Evolutionary conservation across 1,140 invertebrate species (phyloP), one percentile per base, ranked within the genome.

Genomic region (Phocides pigmalion): DNA sequence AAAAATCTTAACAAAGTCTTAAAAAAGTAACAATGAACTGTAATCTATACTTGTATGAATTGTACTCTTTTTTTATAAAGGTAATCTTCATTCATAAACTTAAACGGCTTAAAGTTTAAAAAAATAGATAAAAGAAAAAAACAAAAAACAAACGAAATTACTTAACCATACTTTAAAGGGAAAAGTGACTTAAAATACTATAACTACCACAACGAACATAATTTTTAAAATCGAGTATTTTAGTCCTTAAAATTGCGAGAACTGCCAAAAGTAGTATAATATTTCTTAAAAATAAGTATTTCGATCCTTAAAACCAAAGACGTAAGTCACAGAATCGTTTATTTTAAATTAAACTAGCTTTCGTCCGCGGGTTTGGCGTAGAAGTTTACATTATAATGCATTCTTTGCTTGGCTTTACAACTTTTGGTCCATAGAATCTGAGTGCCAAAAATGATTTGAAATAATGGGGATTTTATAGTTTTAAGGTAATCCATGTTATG

Each of bases 221-320:
- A n/a, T n/a, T n/a, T n/a, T n/a, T n/a, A n/a, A n/a, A n/a, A n/a
- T n/a, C n/a, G n/a, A n/a, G n/a, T n/a, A n/a, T n/a, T n/a, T n/a
- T n/a, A n/a, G n/a, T n/a, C n/a, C n/a, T n/a, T n/a, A 63, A 76
- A 82, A 75, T 77, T 71, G 69, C 70, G 62, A 77, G 72, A 73
- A 74, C 67, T 68, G 19, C 22, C 42, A 20, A 46, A 46, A 12
- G 6, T 8, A 4, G n/a, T 39, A 25, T 25, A n/a, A 16, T 19
- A 15, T 25, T 0, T 22, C 6, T 4, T 6, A 17, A 4, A 6
- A 3, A 42, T n/a, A 22, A 51, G 28, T 12, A 1, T n/a, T 20
- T 2, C 15, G 2, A 46, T 32, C 6, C 15, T 32, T 58, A 58
- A 28, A 19, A 20, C 2, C 3, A 20, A 9, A n/a, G 11, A 2